Evolutionary conservation across 2,797 vertebrate genomes (phyloP), one percentile per base, ranked within the genome.

Genomic region (Myotis planiceps): DNA sequence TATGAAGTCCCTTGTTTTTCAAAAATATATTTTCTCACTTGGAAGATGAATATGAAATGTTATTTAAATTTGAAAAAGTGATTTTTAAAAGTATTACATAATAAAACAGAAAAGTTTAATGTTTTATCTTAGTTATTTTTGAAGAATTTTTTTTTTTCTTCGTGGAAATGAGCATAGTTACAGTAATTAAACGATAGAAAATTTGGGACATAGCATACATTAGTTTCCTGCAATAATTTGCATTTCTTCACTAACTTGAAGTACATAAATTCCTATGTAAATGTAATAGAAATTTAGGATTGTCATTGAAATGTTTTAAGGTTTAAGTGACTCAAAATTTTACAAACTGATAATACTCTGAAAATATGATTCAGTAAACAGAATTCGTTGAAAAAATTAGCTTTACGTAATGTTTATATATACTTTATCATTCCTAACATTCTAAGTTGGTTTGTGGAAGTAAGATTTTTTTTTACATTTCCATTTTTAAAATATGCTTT

Each of bases 121-220:
- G 6, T 63, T 82, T 92, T 75, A 42, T 14, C 37, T 93, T 45
- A 63, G 29, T 66, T 74, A 25, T 29, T 58, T 92, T 83, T 75
- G 66, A 95, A 92, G 18, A 68, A 51, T 27, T 15, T 45, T 83
- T 72, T 32, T 19, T 80, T 95, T 90, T 80, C 66, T 80, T 83
- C 1, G 16, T 53, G 68, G 42, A 90, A 95, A 81, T 72, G 3
- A 82, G 6, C 37, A 88, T 7, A 47, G 5, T 58, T 45, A 53
- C 5, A 81, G 21, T 39, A 81, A 68, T 60, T 32, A 27, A 16
- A 78, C 74, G 87, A 37, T 19, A 51, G 15, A 6, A 2, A 71
- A 66, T 71, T 25, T 60, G n/a, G 27, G 37, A 47, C 29, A 75
- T 3, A 81, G 18, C 3, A 63, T 45, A 58, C 13, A n/a, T 10